Percentiles rank a stretch among this genome's conserved stretches.
Evolutionary conservation across 2,888 invertebrate species (phyloP).

Genomic region (Ochropleura plecta): DNA sequence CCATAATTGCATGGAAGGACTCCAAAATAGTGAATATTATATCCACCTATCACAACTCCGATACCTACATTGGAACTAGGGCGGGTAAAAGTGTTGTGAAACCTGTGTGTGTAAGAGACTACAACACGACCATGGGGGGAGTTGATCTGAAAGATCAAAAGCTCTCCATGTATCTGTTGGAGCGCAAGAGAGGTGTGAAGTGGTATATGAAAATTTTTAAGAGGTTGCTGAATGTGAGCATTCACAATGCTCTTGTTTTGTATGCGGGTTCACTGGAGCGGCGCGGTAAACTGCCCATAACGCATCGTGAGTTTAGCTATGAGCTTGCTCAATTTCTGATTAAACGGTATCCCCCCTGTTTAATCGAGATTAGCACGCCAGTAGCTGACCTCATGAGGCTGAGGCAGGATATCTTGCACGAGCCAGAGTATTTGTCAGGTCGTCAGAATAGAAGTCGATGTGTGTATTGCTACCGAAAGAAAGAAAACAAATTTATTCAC

Average conservation of each 20-base stretch:
- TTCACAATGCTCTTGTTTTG: conserved; percentile 47
- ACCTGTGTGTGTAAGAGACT: no score
- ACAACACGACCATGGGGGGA: no score
- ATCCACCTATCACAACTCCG: no score
- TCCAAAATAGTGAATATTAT: no score
- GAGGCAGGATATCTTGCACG: conserved; percentile 34
- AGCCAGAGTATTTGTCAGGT: conserved; percentile 22
- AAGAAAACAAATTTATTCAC: conserved; percentile 23
- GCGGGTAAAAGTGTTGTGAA: no score
- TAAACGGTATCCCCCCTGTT: conserved; percentile 13
- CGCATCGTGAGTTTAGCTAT: conserved; percentile 44
- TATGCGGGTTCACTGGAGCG: conserved; percentile 27
- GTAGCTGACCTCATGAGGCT: conserved; percentile 32
- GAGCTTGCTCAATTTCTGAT: conserved; percentile 31
- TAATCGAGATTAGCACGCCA: conserved; percentile 6
- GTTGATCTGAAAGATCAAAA: no score
- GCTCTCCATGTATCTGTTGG: no score
- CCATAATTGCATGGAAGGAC: no score
- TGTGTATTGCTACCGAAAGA: conserved; percentile 12
- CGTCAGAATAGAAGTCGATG: conserved; percentile 30
- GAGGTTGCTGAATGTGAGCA: conserved; percentile 52
- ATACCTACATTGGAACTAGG: no score
- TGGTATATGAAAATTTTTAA: conserved; percentile 61
- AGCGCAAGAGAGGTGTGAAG: conserved; percentile 50
- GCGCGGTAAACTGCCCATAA: conserved; percentile 5